These are phyloP conservation scores for Anabacerthia variegaticeps DNA, from an alignment of 2,797 vertebrate genomes.

Conservation along the genomic window DNA sequence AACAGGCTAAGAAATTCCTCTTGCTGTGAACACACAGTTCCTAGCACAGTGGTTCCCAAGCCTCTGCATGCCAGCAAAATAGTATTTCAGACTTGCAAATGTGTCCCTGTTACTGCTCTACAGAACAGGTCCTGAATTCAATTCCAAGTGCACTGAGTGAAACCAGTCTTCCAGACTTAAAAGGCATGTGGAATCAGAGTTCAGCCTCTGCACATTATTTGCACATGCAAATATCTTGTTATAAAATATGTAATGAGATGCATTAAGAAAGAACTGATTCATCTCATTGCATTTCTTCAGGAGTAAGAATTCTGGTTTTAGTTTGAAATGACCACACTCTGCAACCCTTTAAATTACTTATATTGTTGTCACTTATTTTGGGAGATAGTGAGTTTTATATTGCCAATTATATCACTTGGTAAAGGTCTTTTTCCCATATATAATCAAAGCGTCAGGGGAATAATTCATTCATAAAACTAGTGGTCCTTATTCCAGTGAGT, in stretches of 20 bases:
- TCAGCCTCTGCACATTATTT: background rate
- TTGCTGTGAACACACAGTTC: background rate
- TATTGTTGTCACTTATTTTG: background rate
- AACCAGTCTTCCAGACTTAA: background rate
- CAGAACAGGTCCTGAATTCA: background rate
- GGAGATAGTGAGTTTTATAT: background rate
- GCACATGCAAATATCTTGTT: background rate
- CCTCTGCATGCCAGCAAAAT: background rate
- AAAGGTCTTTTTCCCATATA: slow-evolving; percentile 37
- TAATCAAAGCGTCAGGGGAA: background rate
- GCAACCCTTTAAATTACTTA: background rate
- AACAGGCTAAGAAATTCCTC: background rate
- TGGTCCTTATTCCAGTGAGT: slow-evolving; percentile 20
- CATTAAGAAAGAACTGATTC: background rate
- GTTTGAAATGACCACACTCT: background rate
- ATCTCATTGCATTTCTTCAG: background rate
- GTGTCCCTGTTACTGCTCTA: background rate
- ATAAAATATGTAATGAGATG: background rate
- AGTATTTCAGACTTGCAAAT: background rate
- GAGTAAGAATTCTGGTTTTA: background rate
- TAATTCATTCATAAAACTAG: slow-evolving; percentile 13
- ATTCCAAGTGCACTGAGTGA: background rate
- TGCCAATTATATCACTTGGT: slow-evolving; percentile 13
- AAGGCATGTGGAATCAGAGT: background rate
- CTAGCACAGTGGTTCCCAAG: background rate